Evolutionary conservation across 2,113 vertebrate species (phyloP), one percentile per base, ranked within the genome.

Genomic region (Apodemus speciosus): DNA sequence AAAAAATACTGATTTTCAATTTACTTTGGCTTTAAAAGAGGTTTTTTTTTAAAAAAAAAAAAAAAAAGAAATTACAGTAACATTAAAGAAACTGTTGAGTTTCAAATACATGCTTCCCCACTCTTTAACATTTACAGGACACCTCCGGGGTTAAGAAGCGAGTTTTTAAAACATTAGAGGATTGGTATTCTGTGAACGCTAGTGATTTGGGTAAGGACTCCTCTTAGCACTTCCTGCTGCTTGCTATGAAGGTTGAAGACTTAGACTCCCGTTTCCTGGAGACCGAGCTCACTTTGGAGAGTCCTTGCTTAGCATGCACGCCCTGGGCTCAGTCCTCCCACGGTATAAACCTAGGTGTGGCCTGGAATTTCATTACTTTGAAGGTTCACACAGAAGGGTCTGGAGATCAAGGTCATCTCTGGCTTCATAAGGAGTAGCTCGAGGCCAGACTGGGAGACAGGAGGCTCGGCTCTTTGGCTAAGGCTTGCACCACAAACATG

Each of bases 21-120:
- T 84, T 86, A 68, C 58, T 75, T 83, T 89, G 68, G 30, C 72
- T 75, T 89, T 66, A 75, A 93, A 89, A 72, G 88, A 88, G 85
- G 38, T 90, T 46, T 46, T 46, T n/a, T n/a, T n/a, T n/a, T n/a
- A n/a, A n/a, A 72, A 88, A 90, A 60, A 38, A 18, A 72, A 88
- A 90, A 62, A 40, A 5, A 90, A 40, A 40, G n/a, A 72, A 93
- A 68, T 8, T 38, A 43, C 2, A 69, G 16, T 30, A 32, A 94
- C 77, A 87, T 16, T 11, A 21, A 92, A 93, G 66, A 30, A 93
- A 73, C 8, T 5, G 2, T 72, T 71, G 16, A 73, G 77, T 25
- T 79, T 30, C 80, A 88, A 77, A 88, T 76, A 92, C 89, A 69
- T 43, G 25, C 20, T 94, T 79, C 23, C 6, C 84, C 25, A 11